A percentile compares a stretch with the other conserved stretches of the same genome.
phyloP scores from a whole-genome alignment of 2,888 invertebrate genomes.

The Stenchaetothrips biformis region DNA sequence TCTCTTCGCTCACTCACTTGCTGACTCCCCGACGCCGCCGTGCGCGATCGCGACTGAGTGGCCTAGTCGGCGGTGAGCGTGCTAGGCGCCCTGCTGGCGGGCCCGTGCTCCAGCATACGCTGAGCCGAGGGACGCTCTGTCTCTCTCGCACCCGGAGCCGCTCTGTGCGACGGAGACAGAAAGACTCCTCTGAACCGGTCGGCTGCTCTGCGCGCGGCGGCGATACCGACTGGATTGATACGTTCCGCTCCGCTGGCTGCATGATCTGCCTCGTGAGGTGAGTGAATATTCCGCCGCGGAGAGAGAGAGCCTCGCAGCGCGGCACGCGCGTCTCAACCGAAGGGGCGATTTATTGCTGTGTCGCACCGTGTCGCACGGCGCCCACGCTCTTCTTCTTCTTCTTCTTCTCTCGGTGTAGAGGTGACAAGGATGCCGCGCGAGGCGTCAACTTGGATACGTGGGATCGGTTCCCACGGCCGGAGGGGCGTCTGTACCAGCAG shows the following conservation, averaged over 20 bases:
- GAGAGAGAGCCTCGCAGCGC: not conserved
- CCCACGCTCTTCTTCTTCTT: too few species aligned
- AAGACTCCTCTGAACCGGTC: too few species aligned
- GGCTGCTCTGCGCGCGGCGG: too few species aligned
- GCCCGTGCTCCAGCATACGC: not conserved
- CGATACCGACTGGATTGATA: not conserved
- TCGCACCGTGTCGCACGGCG: too few species aligned
- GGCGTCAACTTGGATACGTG: constrained; percentile 5
- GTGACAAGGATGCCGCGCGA: not conserved
- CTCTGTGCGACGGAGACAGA: too few species aligned
- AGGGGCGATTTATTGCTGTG: too few species aligned
- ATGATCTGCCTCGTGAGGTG: not conserved
- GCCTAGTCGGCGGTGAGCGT: not conserved
- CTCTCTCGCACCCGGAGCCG: too few species aligned
- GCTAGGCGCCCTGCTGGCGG: not conserved
- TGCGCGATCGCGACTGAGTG: not conserved
- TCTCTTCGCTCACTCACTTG: too few species aligned
- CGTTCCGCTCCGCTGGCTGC: not conserved
- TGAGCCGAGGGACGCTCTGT: not conserved
- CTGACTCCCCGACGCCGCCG: too few species aligned
- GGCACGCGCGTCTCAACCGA: too few species aligned
- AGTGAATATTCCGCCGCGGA: not conserved
- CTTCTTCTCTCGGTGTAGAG: not conserved
- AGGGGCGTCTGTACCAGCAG: not conserved
- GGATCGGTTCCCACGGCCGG: not conserved